Base-by-base conservation (phyloP, 2,113 vertebrate species). In the Anseranas semipalmata region DNA sequence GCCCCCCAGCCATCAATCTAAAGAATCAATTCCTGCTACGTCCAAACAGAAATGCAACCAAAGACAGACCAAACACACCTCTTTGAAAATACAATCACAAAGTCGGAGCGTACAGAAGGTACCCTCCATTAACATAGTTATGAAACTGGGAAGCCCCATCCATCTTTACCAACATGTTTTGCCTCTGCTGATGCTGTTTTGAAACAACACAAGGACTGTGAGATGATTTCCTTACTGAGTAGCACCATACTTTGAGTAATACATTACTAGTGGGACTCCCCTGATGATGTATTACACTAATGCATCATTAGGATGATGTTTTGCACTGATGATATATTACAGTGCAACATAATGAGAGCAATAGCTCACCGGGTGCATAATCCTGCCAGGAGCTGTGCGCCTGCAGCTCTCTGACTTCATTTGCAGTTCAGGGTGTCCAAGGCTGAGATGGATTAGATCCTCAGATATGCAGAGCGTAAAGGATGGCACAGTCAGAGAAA, bases 281-380 rank as follows among this genome's bases (percentile, higher is more conserved):
- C 94, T 95, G 93, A 91, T 97, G 97, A 98, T 97, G 97, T 97
- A 98, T 97, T 97, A 96, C 95, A 86, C 96, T 97, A 97, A 97
- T 97, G 96, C 88, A 97, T 98, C 97, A 97, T 97, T 97, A 98
- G 96, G 96, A 97, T 96, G 96, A 97, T 97, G 96, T 96, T 96
- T 96, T 98, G 92, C 96, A 90, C 85, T 66, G 85, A 95, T 94
- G 97, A 98, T 97, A 75, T 85, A 97, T 97, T 90, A 94, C 96
- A 95, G 85, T 94, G 95, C 71, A 97, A 95, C 93, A 96, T 97
- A 98, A 98, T 97, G 97, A 98, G 96, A 96, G 97, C 91, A 87
- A 97, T 97, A 98, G 97, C 97, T 98, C 97, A 97, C 91, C 87
- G 75, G 91, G 91, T 95, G 93, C 92, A 91, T 95, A 96, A 97